A percentile compares a stretch with the other conserved stretches of the same genome.
phyloP scores from a whole-genome alignment of 1,140 invertebrate species.

The Teleopsis dalmanni region DNA sequence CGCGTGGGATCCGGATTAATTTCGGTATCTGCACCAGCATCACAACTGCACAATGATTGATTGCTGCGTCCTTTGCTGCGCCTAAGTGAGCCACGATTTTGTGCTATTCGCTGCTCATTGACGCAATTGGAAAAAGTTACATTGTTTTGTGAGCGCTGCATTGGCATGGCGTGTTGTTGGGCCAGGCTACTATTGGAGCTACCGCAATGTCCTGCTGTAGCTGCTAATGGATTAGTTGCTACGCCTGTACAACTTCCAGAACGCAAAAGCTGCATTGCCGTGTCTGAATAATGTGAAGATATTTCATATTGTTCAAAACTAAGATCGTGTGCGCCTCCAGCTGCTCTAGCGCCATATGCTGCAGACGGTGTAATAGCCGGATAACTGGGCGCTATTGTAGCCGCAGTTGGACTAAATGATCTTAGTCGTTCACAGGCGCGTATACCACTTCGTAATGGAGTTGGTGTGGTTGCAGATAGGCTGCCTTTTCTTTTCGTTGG shows the following conservation, averaged over 20 bases:
- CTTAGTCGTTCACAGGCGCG: neutral
- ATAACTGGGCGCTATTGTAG: constrained; percentile 16
- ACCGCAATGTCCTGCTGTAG: neutral
- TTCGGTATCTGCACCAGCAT: constrained; percentile 35
- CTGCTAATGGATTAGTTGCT: neutral
- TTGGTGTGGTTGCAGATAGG: neutral
- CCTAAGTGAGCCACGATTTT: constrained; percentile 34
- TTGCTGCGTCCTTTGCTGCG: constrained; percentile 41
- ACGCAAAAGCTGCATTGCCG: constrained; percentile 11
- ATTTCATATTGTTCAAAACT: constrained; percentile 14
- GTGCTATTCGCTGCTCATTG: constrained; percentile 24
- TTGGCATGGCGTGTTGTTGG: neutral
- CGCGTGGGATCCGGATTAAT: constrained; percentile 34
- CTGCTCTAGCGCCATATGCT: constrained; percentile 11
- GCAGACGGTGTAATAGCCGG: constrained; percentile 15
- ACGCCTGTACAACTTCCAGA: constrained; percentile 10
- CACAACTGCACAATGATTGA: constrained; percentile 41
- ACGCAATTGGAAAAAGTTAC: constrained; percentile 35
- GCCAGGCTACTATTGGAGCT: constrained; percentile 5
- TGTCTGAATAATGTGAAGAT: constrained; percentile 16
- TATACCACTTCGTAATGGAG: neutral
- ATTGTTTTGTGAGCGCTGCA: constrained; percentile 21
- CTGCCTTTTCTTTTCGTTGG: constrained; percentile 37
- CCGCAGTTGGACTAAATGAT: constrained; percentile 6
- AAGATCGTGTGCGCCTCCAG: neutral